A percentile compares a stretch with the other conserved stretches of the same genome.
Conservation (phyloP, 1,140 invertebrate genomes). For the Gerris buenoi region DNA sequence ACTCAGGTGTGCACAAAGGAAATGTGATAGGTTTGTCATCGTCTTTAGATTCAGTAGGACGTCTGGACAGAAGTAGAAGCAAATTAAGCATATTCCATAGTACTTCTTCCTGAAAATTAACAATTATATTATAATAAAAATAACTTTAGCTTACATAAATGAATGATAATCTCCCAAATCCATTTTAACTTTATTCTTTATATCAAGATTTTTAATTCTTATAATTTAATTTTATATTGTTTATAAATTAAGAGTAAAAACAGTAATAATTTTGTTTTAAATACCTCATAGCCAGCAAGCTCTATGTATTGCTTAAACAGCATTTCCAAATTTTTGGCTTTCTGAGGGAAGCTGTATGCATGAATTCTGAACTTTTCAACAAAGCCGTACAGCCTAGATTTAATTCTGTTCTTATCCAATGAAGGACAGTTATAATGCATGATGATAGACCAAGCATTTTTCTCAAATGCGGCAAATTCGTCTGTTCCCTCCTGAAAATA, state of each 20-base stretch:
- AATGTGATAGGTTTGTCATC: not conserved
- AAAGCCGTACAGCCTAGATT: not conserved
- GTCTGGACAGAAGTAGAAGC: not conserved
- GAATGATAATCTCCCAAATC: too few species aligned
- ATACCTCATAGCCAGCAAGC: not conserved
- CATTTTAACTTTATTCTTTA: too few species aligned
- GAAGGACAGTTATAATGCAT: not conserved
- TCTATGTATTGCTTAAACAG: not conserved
- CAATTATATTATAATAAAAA: too few species aligned
- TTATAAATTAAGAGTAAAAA: too few species aligned
- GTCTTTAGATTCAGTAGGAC: not conserved
- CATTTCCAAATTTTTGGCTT: not conserved
- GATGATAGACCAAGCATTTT: not conserved
- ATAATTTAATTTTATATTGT: too few species aligned
- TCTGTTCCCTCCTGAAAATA: not conserved
- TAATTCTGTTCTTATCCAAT: not conserved
- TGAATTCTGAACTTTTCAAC: not conserved
- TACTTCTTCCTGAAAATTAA: not conserved
- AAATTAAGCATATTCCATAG: not conserved
- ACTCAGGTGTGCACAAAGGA: not conserved
- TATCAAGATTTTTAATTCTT: too few species aligned
- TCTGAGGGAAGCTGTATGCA: not conserved
- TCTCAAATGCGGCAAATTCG: not conserved
- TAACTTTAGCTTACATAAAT: too few species aligned
- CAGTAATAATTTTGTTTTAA: too few species aligned